A percentile compares a stretch with the other conserved stretches of the same genome.
Conservation (phyloP, 2,797 vertebrate genomes). For the Acrocephalus scirpaceus region DNA sequence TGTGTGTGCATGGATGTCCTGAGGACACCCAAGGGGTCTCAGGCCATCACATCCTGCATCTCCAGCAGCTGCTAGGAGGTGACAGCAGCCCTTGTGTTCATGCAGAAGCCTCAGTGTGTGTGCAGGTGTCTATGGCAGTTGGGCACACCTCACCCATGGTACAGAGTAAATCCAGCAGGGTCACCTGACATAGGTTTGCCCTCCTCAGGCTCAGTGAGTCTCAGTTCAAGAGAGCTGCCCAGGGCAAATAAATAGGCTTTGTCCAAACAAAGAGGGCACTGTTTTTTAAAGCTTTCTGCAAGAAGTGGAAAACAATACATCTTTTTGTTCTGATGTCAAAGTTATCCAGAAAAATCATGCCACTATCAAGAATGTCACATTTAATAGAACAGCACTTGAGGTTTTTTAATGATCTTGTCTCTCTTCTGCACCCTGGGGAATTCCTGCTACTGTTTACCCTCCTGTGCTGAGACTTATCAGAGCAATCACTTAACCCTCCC, state of each 20-base stretch:
- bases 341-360: not conserved
- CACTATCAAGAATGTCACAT: not conserved
- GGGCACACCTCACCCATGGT: not conserved
- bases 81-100: not conserved
- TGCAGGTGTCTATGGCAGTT: not conserved
- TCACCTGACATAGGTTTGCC: not conserved
- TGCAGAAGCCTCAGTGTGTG: not conserved
- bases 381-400: constrained; percentile 10
- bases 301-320: not conserved
- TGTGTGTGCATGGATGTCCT: not conserved
- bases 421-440: not conserved
- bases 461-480: not conserved
- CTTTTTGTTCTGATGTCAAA: not conserved
- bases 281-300: not conserved
- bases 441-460: not conserved
- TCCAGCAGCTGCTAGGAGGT: not conserved
- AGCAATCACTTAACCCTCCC: not conserved
- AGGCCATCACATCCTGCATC: not conserved
- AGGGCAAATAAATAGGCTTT: not conserved
- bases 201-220: not conserved
- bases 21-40: not conserved
- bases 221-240: not conserved
- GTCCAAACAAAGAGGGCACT: not conserved
- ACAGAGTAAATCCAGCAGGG: not conserved
- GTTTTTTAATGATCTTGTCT: not conserved